A percentile compares a stretch with the other conserved stretches of the same genome.
Evolutionary conservation across 2,113 vertebrate genomes (phyloP).

Genomic region (Ciconia stormi): DNA sequence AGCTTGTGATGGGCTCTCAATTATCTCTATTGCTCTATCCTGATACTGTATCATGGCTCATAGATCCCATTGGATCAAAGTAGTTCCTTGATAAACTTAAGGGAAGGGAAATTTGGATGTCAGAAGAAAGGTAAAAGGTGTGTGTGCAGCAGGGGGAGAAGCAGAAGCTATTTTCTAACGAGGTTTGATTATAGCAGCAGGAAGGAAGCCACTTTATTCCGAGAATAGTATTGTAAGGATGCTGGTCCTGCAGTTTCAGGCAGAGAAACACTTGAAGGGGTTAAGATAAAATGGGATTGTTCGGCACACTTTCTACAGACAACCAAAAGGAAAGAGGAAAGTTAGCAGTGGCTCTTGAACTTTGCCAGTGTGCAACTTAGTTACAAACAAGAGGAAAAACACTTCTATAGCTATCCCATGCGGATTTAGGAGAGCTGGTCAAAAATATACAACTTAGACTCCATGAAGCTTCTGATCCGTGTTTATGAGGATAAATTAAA

Average conservation of each 20-base stretch:
- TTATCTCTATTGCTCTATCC: background rate
- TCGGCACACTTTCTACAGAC: background rate
- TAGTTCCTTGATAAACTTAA: background rate
- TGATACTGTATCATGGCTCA: background rate
- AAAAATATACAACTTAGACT: background rate
- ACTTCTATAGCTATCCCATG: background rate
- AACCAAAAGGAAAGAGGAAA: background rate
- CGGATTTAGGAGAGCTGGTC: background rate
- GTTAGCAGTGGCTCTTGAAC: background rate
- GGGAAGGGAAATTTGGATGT: background rate
- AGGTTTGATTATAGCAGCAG: background rate
- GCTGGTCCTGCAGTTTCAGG: background rate
- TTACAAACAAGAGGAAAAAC: background rate
- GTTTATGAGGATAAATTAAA: background rate
- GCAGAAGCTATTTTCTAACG: background rate
- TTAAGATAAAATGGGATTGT: background rate
- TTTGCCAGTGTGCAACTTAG: background rate
- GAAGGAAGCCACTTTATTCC: background rate
- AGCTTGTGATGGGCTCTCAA: background rate
- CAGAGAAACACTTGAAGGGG: background rate
- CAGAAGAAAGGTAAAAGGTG: background rate
- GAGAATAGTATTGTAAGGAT: background rate
- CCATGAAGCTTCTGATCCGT: background rate
- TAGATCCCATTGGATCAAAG: background rate
- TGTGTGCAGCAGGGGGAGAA: accelerated